Base-by-base conservation (phyloP, 2,113 vertebrate species). In the Cheilinus undulatus region DNA sequence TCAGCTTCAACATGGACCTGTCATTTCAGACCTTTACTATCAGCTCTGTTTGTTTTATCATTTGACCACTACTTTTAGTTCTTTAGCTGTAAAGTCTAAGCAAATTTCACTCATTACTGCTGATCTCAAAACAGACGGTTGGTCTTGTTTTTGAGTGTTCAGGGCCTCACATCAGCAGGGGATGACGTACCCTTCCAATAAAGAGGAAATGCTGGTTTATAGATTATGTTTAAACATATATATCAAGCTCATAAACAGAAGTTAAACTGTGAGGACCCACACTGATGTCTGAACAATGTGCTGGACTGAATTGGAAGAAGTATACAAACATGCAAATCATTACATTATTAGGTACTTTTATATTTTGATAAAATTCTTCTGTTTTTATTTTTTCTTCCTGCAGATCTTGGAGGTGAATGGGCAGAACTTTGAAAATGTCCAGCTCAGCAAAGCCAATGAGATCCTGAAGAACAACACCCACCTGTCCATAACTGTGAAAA, bases 401-500 rank as follows among this genome's bases (percentile, higher is more conserved):
- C 89, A 99, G 98, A 95, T 99, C 90, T 78, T 99, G 91, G 98
- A 99, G 92, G 97, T 99, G 57, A 99, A 99, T 59, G 98, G 98
- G 61, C 97, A 99, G 91, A 99, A 99, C 80, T 99, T 99, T 85
- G 98, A 99, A 94, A 99, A 98, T 56, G 96, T 99, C 87, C 97
- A 97, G 87, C 93, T 99, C 80, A 95, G 92, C 73, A 99, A 99
- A 95, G 98, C 97, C 90, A 97, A 97, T 69, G 98, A 99, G 94
- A 99, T 99, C 88, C 95, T 99, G 84, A 95, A 95, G 91, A 99
- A 99, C 94, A 99, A 99, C 92, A 99, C 98, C 27, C 98, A 99
- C 89, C 89, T 99, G 84, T 98, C 98, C 69, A 97, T 99, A 94
- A 99, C 97, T 97, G 98, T 99, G 96, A 99, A 99, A 96, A 99